These are phyloP conservation scores for Clunio marinus DNA, from an alignment of 2,888 invertebrate genomes.

Conservation along the genomic window DNA sequence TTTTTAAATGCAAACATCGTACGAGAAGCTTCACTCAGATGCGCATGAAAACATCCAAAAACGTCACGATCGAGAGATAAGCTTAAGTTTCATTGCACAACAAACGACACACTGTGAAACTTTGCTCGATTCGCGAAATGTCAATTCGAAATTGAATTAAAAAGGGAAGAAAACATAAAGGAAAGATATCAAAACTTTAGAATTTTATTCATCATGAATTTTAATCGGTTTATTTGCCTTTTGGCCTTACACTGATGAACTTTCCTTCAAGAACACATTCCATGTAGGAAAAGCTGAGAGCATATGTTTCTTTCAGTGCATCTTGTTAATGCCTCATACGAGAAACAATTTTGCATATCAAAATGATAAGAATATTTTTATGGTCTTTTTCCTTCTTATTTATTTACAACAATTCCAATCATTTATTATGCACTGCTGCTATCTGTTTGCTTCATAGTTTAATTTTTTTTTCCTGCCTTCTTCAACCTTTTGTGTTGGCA, in stretches of 20 bases:
- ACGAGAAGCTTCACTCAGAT: neutral
- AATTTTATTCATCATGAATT: neutral
- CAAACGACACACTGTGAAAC: neutral
- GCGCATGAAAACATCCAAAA: constrained; percentile 5
- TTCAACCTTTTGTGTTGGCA: constrained; percentile 12
- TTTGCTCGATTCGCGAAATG: neutral
- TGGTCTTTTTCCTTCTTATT: neutral
- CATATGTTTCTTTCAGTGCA: neutral
- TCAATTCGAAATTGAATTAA: constrained; percentile 13
- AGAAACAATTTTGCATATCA: constrained; percentile 30
- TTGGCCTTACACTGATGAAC: constrained; percentile 8
- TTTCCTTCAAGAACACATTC: neutral
- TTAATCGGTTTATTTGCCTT: constrained; percentile 28
- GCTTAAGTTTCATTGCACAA: neutral
- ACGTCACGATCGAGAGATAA: constrained; percentile 9
- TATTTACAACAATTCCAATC: constrained; percentile 25
- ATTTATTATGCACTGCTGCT: constrained; percentile 35
- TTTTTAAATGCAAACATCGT: neutral
- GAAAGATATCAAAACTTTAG: constrained; percentile 6
- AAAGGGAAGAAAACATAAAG: too few relatives aligned
- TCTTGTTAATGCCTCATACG: neutral
- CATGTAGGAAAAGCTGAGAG: neutral
- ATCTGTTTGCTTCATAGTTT: constrained; percentile 14
- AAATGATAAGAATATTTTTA: constrained; percentile 34
- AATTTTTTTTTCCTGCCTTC: neutral